phyloP scores from a whole-genome alignment of 2,888 invertebrate genomes.

The Abrostola triplasia region DNA sequence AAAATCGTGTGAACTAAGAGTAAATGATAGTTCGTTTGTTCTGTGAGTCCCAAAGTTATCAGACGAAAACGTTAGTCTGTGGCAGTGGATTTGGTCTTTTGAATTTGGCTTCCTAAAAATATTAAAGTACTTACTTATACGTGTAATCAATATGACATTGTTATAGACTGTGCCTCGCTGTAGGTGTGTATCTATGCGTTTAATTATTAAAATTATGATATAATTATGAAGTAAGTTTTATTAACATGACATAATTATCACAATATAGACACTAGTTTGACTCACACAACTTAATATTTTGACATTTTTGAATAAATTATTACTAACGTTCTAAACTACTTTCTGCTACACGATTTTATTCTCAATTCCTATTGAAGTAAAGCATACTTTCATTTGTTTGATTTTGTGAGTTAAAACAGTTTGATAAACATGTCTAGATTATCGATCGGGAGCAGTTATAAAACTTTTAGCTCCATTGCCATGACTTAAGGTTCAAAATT shows the following conservation, averaged over 20 bases:
- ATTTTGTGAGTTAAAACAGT: constrained; percentile 14
- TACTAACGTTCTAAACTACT: constrained; percentile 5
- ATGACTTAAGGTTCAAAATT: constrained; percentile 5
- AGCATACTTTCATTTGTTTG: constrained; percentile 17
- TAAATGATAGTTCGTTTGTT: no score
- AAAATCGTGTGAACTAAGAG: no score
- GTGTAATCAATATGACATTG: no score
- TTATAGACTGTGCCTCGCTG: no score
- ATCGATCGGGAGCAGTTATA: constrained; percentile 23
- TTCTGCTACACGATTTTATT: constrained; percentile 5
- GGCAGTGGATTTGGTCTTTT: no score
- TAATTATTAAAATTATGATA: no score
- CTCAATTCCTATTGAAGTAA: fast-evolving
- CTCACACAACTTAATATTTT: neutral
- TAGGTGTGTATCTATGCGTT: no score
- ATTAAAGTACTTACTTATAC: no score
- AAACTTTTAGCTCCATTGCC: constrained; percentile 3
- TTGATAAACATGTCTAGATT: constrained; percentile 15
- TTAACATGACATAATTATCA: neutral
- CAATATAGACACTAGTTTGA: neutral
- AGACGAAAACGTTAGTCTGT: no score
- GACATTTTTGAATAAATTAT: constrained; percentile 31
- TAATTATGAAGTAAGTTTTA: no score
- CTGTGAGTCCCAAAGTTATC: no score
- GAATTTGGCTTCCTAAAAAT: no score